Conservation (phyloP, 2,797 vertebrate species). For the Pseudochromis fuscus region DNA sequence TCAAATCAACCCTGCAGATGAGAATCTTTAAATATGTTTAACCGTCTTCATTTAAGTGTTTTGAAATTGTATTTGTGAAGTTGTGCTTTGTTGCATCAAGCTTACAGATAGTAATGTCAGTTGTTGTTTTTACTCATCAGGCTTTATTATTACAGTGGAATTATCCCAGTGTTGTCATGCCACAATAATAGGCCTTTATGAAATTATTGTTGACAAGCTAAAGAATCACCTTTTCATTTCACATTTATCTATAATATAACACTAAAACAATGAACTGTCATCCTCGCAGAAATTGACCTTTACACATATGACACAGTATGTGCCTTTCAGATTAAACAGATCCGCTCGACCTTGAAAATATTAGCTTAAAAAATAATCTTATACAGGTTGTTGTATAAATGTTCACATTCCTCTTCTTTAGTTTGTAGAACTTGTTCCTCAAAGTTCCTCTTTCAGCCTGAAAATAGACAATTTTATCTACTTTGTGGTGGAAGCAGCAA, state of each 20-base stretch:
- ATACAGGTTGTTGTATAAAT: too few relatives aligned
- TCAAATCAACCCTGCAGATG: slow-evolving; percentile 21
- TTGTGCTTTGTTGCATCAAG: background rate
- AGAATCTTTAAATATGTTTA: slow-evolving; percentile 14
- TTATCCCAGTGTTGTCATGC: background rate
- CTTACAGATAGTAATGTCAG: background rate
- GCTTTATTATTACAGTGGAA: background rate
- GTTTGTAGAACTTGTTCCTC: too few relatives aligned
- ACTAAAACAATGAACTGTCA: background rate
- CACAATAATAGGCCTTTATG: background rate
- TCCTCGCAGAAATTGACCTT: background rate
- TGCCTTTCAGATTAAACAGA: background rate
- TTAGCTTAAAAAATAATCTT: too few relatives aligned
- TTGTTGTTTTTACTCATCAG: background rate
- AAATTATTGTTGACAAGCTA: background rate
- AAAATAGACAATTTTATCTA: background rate
- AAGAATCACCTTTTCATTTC: background rate
- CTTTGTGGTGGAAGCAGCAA: background rate
- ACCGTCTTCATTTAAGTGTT: background rate
- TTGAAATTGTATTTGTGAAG: slow-evolving; percentile 14
- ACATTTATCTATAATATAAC: background rate
- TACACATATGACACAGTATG: background rate
- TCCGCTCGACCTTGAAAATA: too few relatives aligned
- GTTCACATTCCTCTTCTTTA: too few relatives aligned
- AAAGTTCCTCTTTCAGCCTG: background rate